Base-by-base conservation (phyloP, 2,888 invertebrate genomes). In the Mechanitis messenoides region DNA sequence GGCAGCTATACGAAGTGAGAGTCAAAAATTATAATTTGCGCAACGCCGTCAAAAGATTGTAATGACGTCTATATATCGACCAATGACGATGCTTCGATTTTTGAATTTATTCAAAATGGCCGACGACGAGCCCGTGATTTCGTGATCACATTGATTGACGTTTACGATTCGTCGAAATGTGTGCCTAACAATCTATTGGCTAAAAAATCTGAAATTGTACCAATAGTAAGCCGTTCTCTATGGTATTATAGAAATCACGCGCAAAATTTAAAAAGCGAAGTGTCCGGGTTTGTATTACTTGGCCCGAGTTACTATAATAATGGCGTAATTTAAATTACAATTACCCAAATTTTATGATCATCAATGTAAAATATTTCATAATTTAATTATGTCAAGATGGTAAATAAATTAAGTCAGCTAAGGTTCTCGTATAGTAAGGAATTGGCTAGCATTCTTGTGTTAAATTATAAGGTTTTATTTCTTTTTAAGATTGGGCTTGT, bases 1-100 rank as follows among this genome's bases (percentile, higher is more conserved):
- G 94, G 94, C 94, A 93, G 92, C 87, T 88, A 78, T 78, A 81
- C 81, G 78, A 78, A 85, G 80, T 78, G 80, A 77, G 82, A 87
- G 84, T 80, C 82, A 82, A 84, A 85, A 81, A 84, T 79, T 81
- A 77, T 81, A 79, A 82, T 87, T 84, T 89, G 87, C 91, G 89
- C 88, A 87, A 87, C 87, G 84, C 85, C 84, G 86, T 85, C 85
- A 83, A 82, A 80, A 78, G 77, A 82, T 74, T 78, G 75, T 71
- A 78, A 77, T 86, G 87, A 88, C 86, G 85, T 87, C 79, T 84
- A 66, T 61, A 62, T 77, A 75, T 75, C 68, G 72, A 79, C 89
- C 89, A 90, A 90, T 90, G 70, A 69, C 54, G 70, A 57, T n/a
- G 68, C 77, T 75, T 75, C 68, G 67, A 69, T 80, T 78, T 81